phyloP scores from a whole-genome alignment of 2,113 vertebrate species.

The Helogale parvula region DNA sequence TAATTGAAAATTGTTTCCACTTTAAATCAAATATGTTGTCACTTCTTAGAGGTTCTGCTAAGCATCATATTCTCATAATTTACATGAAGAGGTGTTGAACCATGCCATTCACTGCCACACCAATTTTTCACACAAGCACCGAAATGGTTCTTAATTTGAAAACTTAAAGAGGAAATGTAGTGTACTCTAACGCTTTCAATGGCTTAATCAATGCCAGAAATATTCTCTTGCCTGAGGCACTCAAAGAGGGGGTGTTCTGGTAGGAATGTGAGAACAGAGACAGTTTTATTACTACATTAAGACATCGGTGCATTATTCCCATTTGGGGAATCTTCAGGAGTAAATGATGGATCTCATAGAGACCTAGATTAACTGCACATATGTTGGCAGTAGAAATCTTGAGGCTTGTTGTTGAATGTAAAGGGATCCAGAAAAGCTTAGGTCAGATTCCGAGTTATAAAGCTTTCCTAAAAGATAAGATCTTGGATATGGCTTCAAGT shows the following conservation, averaged over 20 bases:
- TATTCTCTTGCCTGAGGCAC: background rate
- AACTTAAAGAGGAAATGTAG: background rate
- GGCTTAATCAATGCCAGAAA: background rate
- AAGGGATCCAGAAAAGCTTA: background rate
- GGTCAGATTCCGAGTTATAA: background rate
- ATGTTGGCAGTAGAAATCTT: background rate
- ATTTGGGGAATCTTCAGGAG: background rate
- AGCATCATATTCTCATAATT: background rate
- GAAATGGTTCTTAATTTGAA: background rate
- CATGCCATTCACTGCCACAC: background rate
- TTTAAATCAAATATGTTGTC: background rate
- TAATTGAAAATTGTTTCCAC: background rate
- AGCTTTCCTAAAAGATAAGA: background rate
- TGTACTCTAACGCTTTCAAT: background rate
- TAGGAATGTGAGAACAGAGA: background rate
- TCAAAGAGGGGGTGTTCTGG: background rate
- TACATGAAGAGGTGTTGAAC: background rate
- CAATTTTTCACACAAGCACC: background rate
- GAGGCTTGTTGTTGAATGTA: background rate
- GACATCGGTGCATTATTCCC: background rate
- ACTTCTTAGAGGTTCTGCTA: background rate
- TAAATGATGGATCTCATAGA: background rate
- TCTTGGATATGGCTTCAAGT: background rate
- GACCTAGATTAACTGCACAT: background rate
- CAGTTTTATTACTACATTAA: background rate